A percentile compares a stretch with the other conserved stretches of the same genome.
Conservation (phyloP, 2,888 invertebrate genomes). For the Amorpha juglandis region DNA sequence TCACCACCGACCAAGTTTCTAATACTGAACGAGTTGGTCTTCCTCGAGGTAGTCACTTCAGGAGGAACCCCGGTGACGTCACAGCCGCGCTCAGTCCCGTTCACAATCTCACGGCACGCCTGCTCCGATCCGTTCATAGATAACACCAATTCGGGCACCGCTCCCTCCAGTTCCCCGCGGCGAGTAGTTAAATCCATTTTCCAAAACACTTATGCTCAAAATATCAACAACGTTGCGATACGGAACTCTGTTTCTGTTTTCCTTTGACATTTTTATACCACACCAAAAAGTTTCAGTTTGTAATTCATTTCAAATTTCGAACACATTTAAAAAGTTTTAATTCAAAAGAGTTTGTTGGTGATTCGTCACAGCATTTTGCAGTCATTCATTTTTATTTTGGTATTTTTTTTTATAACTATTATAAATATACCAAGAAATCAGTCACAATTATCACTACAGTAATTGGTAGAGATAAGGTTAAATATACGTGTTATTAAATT, state of each 20-base stretch:
- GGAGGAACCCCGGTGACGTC: slow-evolving; percentile 64
- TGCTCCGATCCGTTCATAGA: slow-evolving; percentile 59
- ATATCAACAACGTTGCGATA: slow-evolving; percentile 30
- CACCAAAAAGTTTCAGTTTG: slow-evolving; percentile 39
- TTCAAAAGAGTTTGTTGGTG: background rate
- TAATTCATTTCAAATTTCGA: slow-evolving; percentile 43
- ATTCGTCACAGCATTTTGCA: background rate
- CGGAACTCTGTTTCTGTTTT: slow-evolving; percentile 43
- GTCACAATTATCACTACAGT: slow-evolving; percentile 27
- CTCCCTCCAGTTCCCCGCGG: slow-evolving; percentile 63
- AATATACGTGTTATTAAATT: slow-evolving; percentile 18
- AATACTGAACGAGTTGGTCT: slow-evolving; percentile 74
- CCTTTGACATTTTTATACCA: slow-evolving; percentile 52
- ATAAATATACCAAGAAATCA: slow-evolving; percentile 11
- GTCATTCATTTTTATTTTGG: slow-evolving; percentile 2
- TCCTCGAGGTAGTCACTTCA: slow-evolving; percentile 62
- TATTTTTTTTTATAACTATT: background rate
- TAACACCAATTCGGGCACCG: slow-evolving; percentile 45
- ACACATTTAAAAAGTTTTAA: slow-evolving; percentile 6
- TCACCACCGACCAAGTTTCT: slow-evolving; percentile 74
- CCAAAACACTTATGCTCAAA: slow-evolving; percentile 43
- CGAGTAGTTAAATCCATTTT: slow-evolving; percentile 82
- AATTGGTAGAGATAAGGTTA: background rate
- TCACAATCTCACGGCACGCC: slow-evolving; percentile 63
- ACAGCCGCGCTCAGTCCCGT: slow-evolving; percentile 61